phyloP scores from a whole-genome alignment of 2,888 invertebrate species.

The Stegana nigrithorax region DNA sequence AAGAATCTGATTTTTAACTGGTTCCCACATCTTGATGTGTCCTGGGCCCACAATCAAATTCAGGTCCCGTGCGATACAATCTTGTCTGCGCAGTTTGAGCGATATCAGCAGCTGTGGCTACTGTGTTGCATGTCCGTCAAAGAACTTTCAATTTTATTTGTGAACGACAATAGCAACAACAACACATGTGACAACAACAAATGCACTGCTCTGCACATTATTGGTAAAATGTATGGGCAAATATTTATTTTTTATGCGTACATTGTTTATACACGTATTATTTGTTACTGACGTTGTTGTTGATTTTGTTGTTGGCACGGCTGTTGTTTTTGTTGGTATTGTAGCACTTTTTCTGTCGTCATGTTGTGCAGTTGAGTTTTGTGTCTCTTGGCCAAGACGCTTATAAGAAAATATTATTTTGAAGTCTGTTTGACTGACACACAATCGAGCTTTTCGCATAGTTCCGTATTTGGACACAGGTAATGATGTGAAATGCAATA shows the following conservation, averaged over 20 bases:
- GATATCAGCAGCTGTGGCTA: conserved; percentile 23
- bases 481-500: conserved; percentile 58
- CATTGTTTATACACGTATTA: conserved; percentile 38
- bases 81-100: no score
- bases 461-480: conserved; percentile 59
- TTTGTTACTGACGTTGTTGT: conserved; percentile 42
- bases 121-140: conserved; percentile 50
- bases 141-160: conserved; percentile 59
- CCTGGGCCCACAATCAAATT: no score
- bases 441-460: conserved; percentile 55
- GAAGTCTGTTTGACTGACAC: conserved; percentile 54
- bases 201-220: neutral
- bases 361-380: neutral
- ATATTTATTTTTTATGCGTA: neutral
- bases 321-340: neutral
- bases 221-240: neutral
- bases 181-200: neutral
- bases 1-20: no score
- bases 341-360: conserved; percentile 16
- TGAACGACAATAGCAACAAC: conserved; percentile 27
- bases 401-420: conserved; percentile 29
- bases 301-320: conserved; percentile 16
- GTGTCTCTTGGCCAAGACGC: neutral
- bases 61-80: no score
- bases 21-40: no score